Conservation (phyloP, 2,113 vertebrate species). For the Orientallactaga bullata region DNA sequence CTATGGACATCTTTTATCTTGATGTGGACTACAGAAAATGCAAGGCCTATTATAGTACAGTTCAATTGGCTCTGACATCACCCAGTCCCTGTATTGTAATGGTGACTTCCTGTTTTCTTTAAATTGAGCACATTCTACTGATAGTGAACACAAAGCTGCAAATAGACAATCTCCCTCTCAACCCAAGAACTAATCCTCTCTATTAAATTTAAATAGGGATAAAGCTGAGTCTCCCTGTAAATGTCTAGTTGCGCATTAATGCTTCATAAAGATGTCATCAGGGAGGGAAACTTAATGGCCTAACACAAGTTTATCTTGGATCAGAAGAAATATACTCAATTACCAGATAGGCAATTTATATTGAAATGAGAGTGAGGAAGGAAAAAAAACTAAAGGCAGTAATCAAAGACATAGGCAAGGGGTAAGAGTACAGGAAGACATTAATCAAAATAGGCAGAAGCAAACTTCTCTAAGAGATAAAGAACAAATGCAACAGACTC, state of each 20-base stretch:
- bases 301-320: slow-evolving; percentile 17
- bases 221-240: slow-evolving; percentile 31
- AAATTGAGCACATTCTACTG: neutral
- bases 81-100: neutral
- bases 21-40: neutral
- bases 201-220: slow-evolving; percentile 49
- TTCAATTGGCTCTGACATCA: neutral
- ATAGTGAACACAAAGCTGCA: slow-evolving; percentile 40
- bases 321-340: slow-evolving; percentile 58
- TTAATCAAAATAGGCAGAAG: slow-evolving; percentile 40
- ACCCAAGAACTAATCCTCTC: slow-evolving; percentile 42
- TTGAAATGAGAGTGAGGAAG: slow-evolving; percentile 60
- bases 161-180: slow-evolving; percentile 15
- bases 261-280: neutral
- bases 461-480: neutral
- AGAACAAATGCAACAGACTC: neutral
- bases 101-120: neutral
- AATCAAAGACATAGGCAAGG: slow-evolving; percentile 3
- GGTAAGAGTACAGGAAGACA: slow-evolving; percentile 8
- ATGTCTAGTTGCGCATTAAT: slow-evolving; percentile 34
- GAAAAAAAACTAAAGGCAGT: neutral
- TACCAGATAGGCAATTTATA: slow-evolving; percentile 58
- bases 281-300: neutral
- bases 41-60: neutral
- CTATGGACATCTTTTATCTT: neutral